Evolutionary conservation across 2,888 invertebrate genomes (phyloP).

Genomic region (Molanna angustata): DNA sequence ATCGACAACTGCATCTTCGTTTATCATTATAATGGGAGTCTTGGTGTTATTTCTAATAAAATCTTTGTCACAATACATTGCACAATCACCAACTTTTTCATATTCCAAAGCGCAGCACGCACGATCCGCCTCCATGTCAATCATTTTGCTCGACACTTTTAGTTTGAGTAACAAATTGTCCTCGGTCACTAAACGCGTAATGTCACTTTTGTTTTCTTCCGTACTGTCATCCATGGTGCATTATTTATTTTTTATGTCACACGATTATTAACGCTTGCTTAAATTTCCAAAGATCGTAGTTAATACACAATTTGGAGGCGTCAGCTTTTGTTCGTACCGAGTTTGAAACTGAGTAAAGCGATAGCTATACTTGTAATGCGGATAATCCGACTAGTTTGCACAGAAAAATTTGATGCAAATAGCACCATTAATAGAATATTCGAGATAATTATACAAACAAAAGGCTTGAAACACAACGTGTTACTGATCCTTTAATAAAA

Average conservation of each 20-base stretch:
- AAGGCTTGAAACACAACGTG: too few relatives aligned
- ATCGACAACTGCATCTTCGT: constrained; percentile 44
- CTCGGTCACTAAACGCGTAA: constrained; percentile 13
- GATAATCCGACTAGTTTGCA: too few relatives aligned
- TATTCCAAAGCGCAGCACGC: constrained; percentile 17
- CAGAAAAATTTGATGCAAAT: too few relatives aligned
- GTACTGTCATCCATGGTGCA: constrained; percentile 12
- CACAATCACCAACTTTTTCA: neutral
- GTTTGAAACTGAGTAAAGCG: constrained; percentile 23
- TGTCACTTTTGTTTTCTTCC: too few relatives aligned
- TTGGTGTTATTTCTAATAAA: constrained; percentile 32
- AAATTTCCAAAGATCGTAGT: constrained; percentile 18
- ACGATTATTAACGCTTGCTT: constrained; percentile 23
- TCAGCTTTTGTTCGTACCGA: constrained; percentile 21
- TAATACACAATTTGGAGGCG: constrained; percentile 8
- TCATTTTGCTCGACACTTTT: constrained; percentile 8
- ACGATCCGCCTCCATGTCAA: constrained; percentile 18
- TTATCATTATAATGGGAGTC: constrained; percentile 37
- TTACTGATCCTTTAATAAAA: too few relatives aligned
- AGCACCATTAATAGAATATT: too few relatives aligned
- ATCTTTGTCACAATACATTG: neutral
- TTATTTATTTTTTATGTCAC: neutral
- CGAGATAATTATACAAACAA: too few relatives aligned
- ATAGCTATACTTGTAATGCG: too few relatives aligned
- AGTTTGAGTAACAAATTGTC: constrained; percentile 23